Base-by-base conservation (phyloP, 2,797 vertebrate species). In the Chaetodon trifasciatus region DNA sequence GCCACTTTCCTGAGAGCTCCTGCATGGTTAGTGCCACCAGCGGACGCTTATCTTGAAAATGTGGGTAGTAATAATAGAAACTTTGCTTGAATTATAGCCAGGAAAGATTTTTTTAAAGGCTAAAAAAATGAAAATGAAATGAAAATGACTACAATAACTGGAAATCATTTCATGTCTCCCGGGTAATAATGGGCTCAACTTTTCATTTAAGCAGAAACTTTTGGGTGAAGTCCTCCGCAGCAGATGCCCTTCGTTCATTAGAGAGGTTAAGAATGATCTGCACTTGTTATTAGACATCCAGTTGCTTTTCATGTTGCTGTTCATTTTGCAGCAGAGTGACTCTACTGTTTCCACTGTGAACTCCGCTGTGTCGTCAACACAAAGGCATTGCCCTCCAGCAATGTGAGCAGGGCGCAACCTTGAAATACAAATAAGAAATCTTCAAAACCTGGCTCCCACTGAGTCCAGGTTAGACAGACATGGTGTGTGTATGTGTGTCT, bases 371-470 rank as follows among this genome's bases (percentile, higher is more conserved):
- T 72, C 44, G 24, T 81, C 88, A 80, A 74, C 84, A 85, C 88
- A 90, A 82, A 90, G 86, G 81, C 81, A 10, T 50, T 56, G 55
- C 62, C 88, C 90, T 91, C 61, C 57, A 81, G 92, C 79, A 73
- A 91, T 70, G 76, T 87, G 81, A 90, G 79, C 72, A n/a, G 86
- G 88, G 73, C 13, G 0, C 84, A 86, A 85, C 78, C 90, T 89
- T 84, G 77, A 90, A 93, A 85, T 82, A 85, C 81, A 85, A 89
- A 90, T 84, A 86, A 72, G 65, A 85, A 79, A 74, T 84, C 85
- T 84, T 85, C 79, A 90, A 78, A 89, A 81, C 62, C 57, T 4
- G 24, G 24, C 37, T 88, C 73, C 84, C 78, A 52, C 75, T 56
- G 75, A 79, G 78, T 76, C 71, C 56, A 79, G 58, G 67, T 52